Base-by-base conservation (phyloP, 2,113 vertebrate genomes). In the Aptenodytes forsteri region DNA sequence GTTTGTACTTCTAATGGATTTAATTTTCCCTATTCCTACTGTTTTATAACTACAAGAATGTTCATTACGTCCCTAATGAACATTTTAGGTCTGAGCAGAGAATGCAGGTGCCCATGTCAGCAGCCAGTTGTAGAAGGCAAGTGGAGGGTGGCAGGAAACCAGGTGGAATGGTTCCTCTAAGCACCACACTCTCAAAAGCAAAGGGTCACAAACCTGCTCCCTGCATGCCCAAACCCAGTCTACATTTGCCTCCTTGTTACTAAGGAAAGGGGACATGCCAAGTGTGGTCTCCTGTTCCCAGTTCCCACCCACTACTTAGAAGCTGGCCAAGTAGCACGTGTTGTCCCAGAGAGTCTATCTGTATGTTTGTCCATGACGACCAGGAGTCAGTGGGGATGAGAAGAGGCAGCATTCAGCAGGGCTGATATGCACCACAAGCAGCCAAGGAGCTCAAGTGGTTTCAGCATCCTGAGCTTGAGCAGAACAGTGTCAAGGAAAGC, bases 291-390 rank as follows among this genome's bases (percentile, higher is more conserved):
- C 21, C 21, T 61, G 11, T 27, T 59, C 58, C 32, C 46, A 47
- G 40, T 44, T 49, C 19, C n/a, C 64, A 52, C 16, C 10, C 18
- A 10, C 44, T 42, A 55, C 40, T 50, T 11, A 22, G 30, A 65
- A 76, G 36, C 3, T 32, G 62, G 29, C 27, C 32, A 59, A 32
- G 32, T 18, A 16, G 11, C 44, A 42, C 0, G 7, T 30, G 19
- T n/a, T 49, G 34, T 34, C 29, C 4, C 26, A 40, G 0, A 25
- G 3, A 32, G 32, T 26, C 34, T 40, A 1, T 38, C 10, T 5
- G 13, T 34, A 9, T 4, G 2, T 15, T 59, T 42, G 54, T 23
- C 25, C 38, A 8, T 13, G 34, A 46, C 9, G 38, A 25, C 15
- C 15, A 58, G 36, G 29, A 49, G 34, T 13, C 72, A 58, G 50